Percentiles rank a stretch among this genome's conserved stretches.
Evolutionary conservation across 2,888 invertebrate genomes (phyloP).

Genomic region (Oxyteleia sp.): DNA sequence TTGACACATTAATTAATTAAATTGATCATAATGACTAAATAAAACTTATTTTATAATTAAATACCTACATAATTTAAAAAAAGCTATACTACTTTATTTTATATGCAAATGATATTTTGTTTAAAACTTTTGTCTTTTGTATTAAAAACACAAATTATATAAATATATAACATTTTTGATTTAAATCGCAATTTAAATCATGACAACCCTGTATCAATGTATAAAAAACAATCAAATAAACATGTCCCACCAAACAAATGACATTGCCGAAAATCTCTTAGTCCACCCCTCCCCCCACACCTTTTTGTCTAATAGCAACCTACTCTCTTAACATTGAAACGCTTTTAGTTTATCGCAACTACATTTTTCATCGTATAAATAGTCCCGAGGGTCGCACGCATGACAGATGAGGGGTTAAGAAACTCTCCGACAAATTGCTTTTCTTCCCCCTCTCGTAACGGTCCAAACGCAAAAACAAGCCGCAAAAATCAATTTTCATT

Average conservation of each 20-base stretch:
- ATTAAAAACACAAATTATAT: too few relatives aligned
- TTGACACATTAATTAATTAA: too few relatives aligned
- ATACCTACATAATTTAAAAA: too few relatives aligned
- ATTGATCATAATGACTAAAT: too few relatives aligned
- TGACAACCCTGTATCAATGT: not conserved
- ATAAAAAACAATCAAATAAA: too few relatives aligned
- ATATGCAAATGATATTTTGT: too few relatives aligned
- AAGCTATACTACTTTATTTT: too few relatives aligned
- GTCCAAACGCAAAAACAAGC: not conserved
- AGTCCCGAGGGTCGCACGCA: constrained; percentile 32
- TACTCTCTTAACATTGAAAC: constrained; percentile 26
- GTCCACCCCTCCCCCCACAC: not conserved
- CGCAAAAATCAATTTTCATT: not conserved
- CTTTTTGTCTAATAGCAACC: not conserved
- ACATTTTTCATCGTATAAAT: constrained; percentile 45
- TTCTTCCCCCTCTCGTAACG: not conserved
- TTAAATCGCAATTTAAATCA: too few relatives aligned
- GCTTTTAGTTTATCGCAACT: constrained; percentile 39
- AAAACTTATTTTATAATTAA: too few relatives aligned
- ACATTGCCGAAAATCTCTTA: not conserved
- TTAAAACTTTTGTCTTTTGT: too few relatives aligned
- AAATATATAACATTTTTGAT: too few relatives aligned
- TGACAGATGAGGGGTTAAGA: constrained; percentile 40
- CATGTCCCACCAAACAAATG: not conserved
- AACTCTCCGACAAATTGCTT: constrained; percentile 18